phyloP scores from a whole-genome alignment of 2,888 invertebrate genomes.

The Colletes collaris region DNA sequence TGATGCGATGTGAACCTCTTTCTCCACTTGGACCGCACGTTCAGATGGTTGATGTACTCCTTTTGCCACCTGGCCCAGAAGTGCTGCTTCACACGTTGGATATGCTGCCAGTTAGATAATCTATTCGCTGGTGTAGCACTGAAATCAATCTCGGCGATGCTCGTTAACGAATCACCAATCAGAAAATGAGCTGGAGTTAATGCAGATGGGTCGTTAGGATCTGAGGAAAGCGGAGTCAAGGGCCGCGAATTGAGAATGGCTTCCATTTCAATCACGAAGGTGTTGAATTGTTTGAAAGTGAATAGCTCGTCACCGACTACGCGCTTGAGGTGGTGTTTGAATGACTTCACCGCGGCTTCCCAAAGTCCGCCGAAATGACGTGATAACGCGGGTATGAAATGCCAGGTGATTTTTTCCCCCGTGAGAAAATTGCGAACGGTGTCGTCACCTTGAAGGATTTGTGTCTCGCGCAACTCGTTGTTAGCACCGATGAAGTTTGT shows the following conservation, averaged over 20 bases:
- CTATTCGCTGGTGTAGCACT: not conserved
- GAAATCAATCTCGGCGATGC: not conserved
- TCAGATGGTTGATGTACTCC: too few relatives aligned
- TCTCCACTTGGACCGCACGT: too few relatives aligned
- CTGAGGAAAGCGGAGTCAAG: not conserved
- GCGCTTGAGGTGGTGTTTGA: not conserved
- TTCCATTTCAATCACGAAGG: not conserved
- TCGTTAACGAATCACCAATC: conserved; percentile 1
- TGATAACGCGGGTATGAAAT: too few relatives aligned
- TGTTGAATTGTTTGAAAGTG: conserved; percentile 10
- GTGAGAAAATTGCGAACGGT: too few relatives aligned
- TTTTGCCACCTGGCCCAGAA: too few relatives aligned
- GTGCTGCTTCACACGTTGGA: not conserved
- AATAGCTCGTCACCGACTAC: conserved; percentile 2
- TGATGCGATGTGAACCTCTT: too few relatives aligned
- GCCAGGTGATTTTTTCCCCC: too few relatives aligned
- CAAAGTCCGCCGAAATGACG: too few relatives aligned
- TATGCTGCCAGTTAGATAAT: conserved; percentile 5
- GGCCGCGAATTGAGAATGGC: conserved; percentile 9
- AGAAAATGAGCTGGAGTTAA: conserved; percentile 14
- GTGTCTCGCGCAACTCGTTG: too few relatives aligned
- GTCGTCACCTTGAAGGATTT: too few relatives aligned
- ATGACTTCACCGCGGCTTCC: too few relatives aligned
- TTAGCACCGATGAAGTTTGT: too few relatives aligned
- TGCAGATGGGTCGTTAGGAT: not conserved